These are phyloP conservation scores for Calameuta filiformis DNA, from an alignment of 2,888 invertebrate genomes.

Conservation along the genomic window DNA sequence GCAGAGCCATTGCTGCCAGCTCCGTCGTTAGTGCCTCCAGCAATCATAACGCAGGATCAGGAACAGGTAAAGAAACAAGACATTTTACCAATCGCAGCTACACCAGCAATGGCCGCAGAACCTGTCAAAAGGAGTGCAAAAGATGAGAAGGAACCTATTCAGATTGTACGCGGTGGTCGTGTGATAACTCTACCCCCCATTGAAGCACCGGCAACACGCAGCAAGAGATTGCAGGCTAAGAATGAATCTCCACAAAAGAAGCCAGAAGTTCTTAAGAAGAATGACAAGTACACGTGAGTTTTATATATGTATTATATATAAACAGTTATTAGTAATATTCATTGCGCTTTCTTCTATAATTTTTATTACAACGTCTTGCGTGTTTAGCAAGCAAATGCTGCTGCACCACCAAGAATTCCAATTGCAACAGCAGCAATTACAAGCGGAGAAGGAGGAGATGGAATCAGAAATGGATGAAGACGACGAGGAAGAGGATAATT, in stretches of 20 bases:
- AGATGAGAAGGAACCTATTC: slow-evolving; percentile 72
- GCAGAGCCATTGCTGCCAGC: slow-evolving; percentile 40
- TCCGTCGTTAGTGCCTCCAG: slow-evolving; percentile 22
- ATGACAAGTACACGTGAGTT: not conserved
- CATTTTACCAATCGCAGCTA: not conserved
- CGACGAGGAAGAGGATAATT: slow-evolving; percentile 69
- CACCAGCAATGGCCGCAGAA: slow-evolving; percentile 35
- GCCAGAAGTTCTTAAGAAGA: slow-evolving; percentile 21
- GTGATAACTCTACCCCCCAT: slow-evolving; percentile 84
- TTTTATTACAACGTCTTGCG: not conserved
- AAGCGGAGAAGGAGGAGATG: slow-evolving; percentile 7
- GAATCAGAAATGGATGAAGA: slow-evolving; percentile 65
- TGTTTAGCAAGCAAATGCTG: slow-evolving; percentile 11
- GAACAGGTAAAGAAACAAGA: not conserved
- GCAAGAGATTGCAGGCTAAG: slow-evolving; percentile 70
- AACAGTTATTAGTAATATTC: not conserved
- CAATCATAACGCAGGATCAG: slow-evolving; percentile 12
- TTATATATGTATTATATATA: not conserved
- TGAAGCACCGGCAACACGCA: slow-evolving; percentile 84
- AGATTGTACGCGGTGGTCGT: slow-evolving; percentile 81
- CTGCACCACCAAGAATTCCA: slow-evolving; percentile 10
- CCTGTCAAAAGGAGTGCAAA: slow-evolving; percentile 53
- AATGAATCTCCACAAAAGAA: slow-evolving; percentile 29
- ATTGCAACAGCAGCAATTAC: not conserved
- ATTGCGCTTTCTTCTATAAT: not conserved